phyloP scores from a whole-genome alignment of 30 jellyfish, hydroid and myxozoan species.

The Turritopsis dohrnii region DNA sequence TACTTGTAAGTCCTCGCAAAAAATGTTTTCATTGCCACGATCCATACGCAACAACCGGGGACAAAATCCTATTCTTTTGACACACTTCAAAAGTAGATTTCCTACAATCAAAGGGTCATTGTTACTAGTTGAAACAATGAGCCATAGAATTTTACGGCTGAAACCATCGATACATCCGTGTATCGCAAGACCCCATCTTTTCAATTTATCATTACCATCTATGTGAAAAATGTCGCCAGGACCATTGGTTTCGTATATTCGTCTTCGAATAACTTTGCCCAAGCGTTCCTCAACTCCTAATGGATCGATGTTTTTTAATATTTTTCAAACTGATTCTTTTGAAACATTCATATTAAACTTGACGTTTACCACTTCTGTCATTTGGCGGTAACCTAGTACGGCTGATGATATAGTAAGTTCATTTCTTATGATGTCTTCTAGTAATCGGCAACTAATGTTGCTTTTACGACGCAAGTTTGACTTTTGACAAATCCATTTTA shows the following conservation, averaged over 20 bases:
- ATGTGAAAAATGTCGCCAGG: slow-evolving; percentile 28
- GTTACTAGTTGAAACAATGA: background rate
- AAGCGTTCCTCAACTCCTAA: slow-evolving; percentile 3
- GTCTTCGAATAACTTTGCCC: background rate
- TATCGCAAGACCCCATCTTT: background rate
- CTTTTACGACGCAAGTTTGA: background rate
- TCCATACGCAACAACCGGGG: background rate
- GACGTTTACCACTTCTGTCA: background rate
- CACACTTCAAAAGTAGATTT: background rate
- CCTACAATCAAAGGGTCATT: background rate
- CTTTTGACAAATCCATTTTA: background rate
- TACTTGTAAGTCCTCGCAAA: no score
- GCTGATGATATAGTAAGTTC: background rate
- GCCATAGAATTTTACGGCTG: background rate
- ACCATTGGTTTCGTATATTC: slow-evolving; percentile 14
- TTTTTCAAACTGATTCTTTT: slow-evolving; percentile 14
- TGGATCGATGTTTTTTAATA: slow-evolving; percentile 15
- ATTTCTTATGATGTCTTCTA: background rate
- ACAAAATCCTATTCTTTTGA: background rate
- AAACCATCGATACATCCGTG: background rate
- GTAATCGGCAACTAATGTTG: background rate
- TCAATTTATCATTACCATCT: slow-evolving; percentile 27
- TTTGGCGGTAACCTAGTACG: slow-evolving; percentile 5
- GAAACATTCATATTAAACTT: background rate
- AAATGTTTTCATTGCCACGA: slow-evolving; percentile 11